Conservation (phyloP, 2,797 vertebrate species). For the Ambastaia sidthimunki region DNA sequence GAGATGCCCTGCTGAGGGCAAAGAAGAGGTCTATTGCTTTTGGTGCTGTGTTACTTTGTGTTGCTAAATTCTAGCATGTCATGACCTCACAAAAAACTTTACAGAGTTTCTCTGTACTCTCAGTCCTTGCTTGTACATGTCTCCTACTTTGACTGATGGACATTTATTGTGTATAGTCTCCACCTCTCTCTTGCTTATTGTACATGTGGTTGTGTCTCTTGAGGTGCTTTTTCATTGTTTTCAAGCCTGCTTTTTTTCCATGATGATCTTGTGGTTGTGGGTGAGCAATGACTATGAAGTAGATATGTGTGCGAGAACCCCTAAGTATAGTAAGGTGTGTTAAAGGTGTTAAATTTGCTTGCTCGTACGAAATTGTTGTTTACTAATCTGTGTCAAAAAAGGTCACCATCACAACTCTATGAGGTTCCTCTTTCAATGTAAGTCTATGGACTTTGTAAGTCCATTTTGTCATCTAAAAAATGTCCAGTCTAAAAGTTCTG, state of each 20-base stretch:
- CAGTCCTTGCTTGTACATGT: neutral
- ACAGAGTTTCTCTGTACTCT: neutral
- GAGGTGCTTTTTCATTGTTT: neutral
- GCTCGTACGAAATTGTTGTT: too few species aligned
- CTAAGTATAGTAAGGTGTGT: too few species aligned
- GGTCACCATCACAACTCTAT: too few species aligned
- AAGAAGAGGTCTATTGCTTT: constrained; percentile 52
- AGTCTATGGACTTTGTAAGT: too few species aligned
- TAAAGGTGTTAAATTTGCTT: too few species aligned
- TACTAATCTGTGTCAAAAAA: too few species aligned
- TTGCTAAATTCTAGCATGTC: constrained; percentile 22
- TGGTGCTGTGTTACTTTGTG: constrained; percentile 32
- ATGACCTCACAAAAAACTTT: neutral
- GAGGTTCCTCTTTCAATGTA: too few species aligned
- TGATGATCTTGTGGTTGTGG: neutral
- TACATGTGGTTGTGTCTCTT: neutral
- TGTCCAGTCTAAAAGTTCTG: too few species aligned
- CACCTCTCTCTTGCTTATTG: neutral
- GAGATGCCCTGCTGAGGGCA: constrained; percentile 43
- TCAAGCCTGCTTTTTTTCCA: neutral
- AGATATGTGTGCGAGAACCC: neutral
- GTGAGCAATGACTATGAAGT: neutral
- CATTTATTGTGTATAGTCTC: neutral
- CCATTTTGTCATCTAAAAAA: too few species aligned
- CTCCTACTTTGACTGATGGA: neutral